A percentile compares a stretch with the other conserved stretches of the same genome.
Evolutionary conservation across 2,797 vertebrate species (phyloP).

Genomic region (Somateria mollissima): DNA sequence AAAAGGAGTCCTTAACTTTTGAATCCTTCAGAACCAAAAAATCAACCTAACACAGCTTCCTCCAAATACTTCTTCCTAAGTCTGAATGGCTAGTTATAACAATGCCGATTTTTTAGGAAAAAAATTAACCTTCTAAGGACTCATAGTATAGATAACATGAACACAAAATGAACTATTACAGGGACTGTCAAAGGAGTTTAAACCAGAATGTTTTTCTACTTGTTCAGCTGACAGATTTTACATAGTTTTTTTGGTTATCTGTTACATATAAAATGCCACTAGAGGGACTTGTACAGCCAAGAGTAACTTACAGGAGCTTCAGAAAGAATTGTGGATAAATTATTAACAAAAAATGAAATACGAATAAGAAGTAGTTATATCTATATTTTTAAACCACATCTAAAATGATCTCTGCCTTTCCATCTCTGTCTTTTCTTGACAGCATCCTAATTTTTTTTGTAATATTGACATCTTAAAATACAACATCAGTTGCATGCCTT

Average conservation of each 20-base stretch:
- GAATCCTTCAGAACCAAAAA: not conserved
- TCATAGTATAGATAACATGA: not conserved
- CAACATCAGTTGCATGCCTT: not conserved
- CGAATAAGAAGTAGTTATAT: not conserved
- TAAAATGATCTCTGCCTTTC: not conserved
- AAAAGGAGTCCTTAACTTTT: not conserved
- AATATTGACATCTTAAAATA: not conserved
- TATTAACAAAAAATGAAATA: slow-evolving; percentile 31
- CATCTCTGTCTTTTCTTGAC: not conserved
- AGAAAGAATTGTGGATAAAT: not conserved
- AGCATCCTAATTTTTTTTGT: not conserved
- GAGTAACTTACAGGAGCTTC: slow-evolving; percentile 58
- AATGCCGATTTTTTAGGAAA: not conserved
- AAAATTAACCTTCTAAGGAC: not conserved
- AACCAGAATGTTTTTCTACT: not conserved
- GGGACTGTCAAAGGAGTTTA: not conserved
- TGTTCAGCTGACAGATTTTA: not conserved
- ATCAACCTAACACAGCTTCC: not conserved
- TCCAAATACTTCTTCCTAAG: not conserved
- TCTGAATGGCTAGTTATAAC: not conserved
- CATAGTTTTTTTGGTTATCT: not conserved
- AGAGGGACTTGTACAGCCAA: slow-evolving; percentile 79
- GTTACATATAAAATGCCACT: slow-evolving; percentile 70
- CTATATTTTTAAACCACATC: not conserved
- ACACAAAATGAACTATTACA: not conserved